Base-by-base conservation (phyloP, 2,888 invertebrate genomes). In the Amitus sp. region DNA sequence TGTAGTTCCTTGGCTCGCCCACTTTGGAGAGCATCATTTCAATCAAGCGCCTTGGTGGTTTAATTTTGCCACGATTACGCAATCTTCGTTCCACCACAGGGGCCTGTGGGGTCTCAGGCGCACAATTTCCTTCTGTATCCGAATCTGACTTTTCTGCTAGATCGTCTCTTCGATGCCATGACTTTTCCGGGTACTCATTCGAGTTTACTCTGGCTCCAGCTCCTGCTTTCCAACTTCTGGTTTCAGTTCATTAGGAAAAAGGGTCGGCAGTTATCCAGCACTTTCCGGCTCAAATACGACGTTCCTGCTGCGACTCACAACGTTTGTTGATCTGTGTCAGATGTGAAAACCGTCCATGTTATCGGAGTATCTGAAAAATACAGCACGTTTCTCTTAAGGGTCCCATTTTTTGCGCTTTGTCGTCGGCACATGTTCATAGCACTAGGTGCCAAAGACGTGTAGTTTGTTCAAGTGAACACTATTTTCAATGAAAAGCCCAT, bases 401-500 rank as follows among this genome's bases (percentile, higher is more conserved):
- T 58, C 23, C 47, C 39, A 49, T 30, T 63, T 63, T 20, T 45
- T 54, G 4, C 63, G 10, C 9, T 49, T 23, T 27, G 52, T 13
- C 12, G 48, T 39, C 13, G 55, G 62, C 12, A 58, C 47, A 28
- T 51, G 49, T 1, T 46, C 20, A 27, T 37, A 64, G 12, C 33
- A 49, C 5, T 46, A 15, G 4, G 59, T 40, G 9, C 59, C 59
- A 50, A 60, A 66, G 2, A 60, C 45, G 12, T 45, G 60, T 10
- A 66, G 18, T 12, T 48, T 40, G n/a, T 68, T 57, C 1, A 66
- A 28, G 10, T 49, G 47, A 12, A 17, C 15, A 4, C 10, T 56
- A 13, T 55, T 52, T 3, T 42, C 51, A 3, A 47, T 34, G n/a
- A 60, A 51, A 6, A 66, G 10, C 34, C 68, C 66, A 37, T 50